Conservation (phyloP, 2,797 vertebrate species). For the Falco cherrug region DNA sequence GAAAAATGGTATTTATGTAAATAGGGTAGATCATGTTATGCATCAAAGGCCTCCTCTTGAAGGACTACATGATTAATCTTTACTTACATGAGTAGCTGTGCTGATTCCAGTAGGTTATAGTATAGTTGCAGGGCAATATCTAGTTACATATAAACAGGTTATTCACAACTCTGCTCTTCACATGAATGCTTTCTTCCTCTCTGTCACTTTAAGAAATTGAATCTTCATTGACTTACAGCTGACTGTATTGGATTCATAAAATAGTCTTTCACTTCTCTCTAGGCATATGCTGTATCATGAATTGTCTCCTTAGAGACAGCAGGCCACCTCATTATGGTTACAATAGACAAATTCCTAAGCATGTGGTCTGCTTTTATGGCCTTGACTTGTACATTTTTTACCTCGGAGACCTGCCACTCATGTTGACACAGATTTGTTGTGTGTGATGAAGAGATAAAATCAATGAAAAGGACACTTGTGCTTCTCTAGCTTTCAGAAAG, state of each 20-base stretch:
- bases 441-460: constrained; percentile 78
- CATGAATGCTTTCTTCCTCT: not conserved
- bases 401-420: constrained; percentile 75
- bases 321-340: constrained; percentile 69
- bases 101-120: not conserved
- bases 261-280: constrained; percentile 43
- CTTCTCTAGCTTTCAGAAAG: constrained; percentile 59
- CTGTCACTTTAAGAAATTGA: constrained; percentile 54
- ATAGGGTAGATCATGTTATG: not conserved
- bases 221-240: constrained; percentile 44
- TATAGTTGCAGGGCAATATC: not conserved
- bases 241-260: constrained; percentile 31
- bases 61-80: not conserved
- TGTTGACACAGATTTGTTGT: constrained; percentile 78
- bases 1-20: constrained; percentile 21
- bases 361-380: constrained; percentile 70
- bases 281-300: constrained; percentile 45
- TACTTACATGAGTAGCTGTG: not conserved
- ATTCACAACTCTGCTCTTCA: not conserved
- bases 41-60: not conserved
- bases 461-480: constrained; percentile 65
- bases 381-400: constrained; percentile 73
- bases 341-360: constrained; percentile 73
- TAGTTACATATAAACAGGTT: not conserved
- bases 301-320: constrained; percentile 68